Evolutionary conservation across 2,888 invertebrate genomes (phyloP).

Genomic region (Hymenopus coronatus): DNA sequence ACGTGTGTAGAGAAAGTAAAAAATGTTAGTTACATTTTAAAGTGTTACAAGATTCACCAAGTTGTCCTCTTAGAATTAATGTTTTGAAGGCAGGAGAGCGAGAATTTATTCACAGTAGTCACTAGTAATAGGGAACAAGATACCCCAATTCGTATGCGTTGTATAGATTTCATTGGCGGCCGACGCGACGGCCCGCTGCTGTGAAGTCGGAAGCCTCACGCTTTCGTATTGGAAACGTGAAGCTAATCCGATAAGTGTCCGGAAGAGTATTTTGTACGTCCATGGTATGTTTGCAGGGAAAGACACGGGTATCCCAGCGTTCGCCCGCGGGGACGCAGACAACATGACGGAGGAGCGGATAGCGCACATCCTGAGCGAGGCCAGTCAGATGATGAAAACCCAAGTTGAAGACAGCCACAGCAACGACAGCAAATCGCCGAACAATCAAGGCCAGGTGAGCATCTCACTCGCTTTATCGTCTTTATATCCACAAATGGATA

Average conservation of each 20-base stretch:
- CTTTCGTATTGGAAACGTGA: neutral
- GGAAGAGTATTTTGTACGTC: constrained; percentile 38
- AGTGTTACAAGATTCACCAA: too few species aligned
- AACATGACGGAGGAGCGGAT: constrained; percentile 87
- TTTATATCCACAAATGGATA: too few species aligned
- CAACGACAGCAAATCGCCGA: constrained; percentile 76
- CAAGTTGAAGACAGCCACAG: constrained; percentile 63
- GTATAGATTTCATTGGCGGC: neutral
- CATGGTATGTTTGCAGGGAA: constrained; percentile 59
- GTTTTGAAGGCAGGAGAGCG: too few species aligned
- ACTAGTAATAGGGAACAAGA: too few species aligned
- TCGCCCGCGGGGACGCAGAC: constrained; percentile 71
- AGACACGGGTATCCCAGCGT: constrained; percentile 77
- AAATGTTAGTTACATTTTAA: too few species aligned
- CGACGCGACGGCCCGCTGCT: neutral
- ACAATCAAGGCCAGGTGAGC: constrained; percentile 40
- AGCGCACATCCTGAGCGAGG: constrained; percentile 89
- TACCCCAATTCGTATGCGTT: neutral
- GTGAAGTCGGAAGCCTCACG: neutral
- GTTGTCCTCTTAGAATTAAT: too few species aligned
- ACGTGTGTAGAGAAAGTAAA: too few species aligned
- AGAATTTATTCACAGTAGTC: too few species aligned
- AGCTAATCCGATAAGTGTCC: neutral
- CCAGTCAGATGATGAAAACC: constrained; percentile 81
- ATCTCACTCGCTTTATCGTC: too few species aligned